phyloP scores from a whole-genome alignment of 1,140 invertebrate species.

The Drosophila miranda region DNA sequence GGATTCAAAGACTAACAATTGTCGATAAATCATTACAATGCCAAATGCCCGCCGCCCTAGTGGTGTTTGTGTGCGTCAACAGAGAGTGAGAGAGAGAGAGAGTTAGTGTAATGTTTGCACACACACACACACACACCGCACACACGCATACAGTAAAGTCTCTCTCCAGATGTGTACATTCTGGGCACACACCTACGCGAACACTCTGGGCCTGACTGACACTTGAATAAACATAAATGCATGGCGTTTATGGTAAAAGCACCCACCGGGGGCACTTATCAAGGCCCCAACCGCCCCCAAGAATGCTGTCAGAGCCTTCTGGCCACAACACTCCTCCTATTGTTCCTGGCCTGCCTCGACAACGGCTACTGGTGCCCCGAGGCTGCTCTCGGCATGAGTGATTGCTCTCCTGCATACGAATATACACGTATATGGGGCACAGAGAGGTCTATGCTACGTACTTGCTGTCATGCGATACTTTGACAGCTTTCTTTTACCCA shows the following conservation, averaged over 20 bases:
- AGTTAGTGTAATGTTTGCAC: slow-evolving; percentile 36
- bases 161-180: slow-evolving; percentile 5
- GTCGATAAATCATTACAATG: slow-evolving; percentile 72
- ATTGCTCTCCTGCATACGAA: slow-evolving; percentile 61
- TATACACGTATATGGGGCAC: slow-evolving; percentile 8
- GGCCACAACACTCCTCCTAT: background rate
- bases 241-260: slow-evolving; percentile 72
- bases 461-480: slow-evolving; percentile 64
- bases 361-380: slow-evolving; percentile 17
- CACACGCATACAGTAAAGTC: background rate
- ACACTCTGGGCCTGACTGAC: slow-evolving; percentile 24
- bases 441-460: slow-evolving; percentile 14
- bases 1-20: slow-evolving; percentile 46
- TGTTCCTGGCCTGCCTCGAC: slow-evolving; percentile 22
- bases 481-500: slow-evolving; percentile 59
- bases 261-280: slow-evolving; percentile 73
- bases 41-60: slow-evolving; percentile 41
- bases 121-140: slow-evolving; percentile 1
- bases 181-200: background rate
- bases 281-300: slow-evolving; percentile 2
- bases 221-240: slow-evolving; percentile 76
- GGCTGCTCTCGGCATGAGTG: slow-evolving; percentile 59
- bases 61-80: slow-evolving; percentile 31
- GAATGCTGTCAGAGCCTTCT: slow-evolving; percentile 25
- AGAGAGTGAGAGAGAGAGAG: slow-evolving; percentile 1